phyloP scores from a whole-genome alignment of 2,888 invertebrate species.

The Ecdyonurus torrentis region DNA sequence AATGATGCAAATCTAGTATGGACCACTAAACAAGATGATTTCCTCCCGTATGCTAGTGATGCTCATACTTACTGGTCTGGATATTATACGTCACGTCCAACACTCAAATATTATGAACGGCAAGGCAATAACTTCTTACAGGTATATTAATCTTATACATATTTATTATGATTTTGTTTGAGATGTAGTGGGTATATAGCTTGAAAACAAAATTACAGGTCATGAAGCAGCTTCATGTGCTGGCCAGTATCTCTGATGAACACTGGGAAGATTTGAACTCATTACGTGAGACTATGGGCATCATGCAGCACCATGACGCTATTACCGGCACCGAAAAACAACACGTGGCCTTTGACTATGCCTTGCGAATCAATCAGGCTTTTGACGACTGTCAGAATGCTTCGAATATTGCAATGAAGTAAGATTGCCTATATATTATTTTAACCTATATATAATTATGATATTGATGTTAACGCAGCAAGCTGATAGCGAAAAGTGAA shows the following conservation, averaged over 20 bases:
- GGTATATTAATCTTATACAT: too few species aligned
- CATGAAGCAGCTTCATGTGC: slow-evolving; percentile 19
- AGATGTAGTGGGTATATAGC: too few species aligned
- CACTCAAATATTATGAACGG: slow-evolving; percentile 60
- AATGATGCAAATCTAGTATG: slow-evolving; percentile 49
- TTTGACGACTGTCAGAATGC: slow-evolving; percentile 40
- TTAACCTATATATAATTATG: too few species aligned
- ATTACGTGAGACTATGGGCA: slow-evolving; percentile 22
- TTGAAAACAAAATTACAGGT: too few species aligned
- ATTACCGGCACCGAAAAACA: slow-evolving; percentile 79
- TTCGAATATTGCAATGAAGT: slow-evolving; percentile 40
- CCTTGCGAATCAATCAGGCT: slow-evolving; percentile 50
- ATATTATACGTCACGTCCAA: slow-evolving; percentile 68
- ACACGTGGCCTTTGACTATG: slow-evolving; percentile 78
- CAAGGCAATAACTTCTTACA: slow-evolving; percentile 59
- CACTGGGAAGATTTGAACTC: slow-evolving; percentile 14
- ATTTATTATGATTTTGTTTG: too few species aligned
- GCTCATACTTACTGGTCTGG: slow-evolving; percentile 88
- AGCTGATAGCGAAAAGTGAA: background rate
- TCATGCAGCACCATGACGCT: slow-evolving; percentile 36
- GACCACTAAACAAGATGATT: slow-evolving; percentile 65
- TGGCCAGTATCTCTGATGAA: slow-evolving; percentile 12
- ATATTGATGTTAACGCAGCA: background rate
- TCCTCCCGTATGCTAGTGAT: slow-evolving; percentile 82
- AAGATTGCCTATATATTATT: too few species aligned